A percentile compares a stretch with the other conserved stretches of the same genome.
Evolutionary conservation across 2,113 vertebrate genomes (phyloP).

Genomic region (Papio anubis): DNA sequence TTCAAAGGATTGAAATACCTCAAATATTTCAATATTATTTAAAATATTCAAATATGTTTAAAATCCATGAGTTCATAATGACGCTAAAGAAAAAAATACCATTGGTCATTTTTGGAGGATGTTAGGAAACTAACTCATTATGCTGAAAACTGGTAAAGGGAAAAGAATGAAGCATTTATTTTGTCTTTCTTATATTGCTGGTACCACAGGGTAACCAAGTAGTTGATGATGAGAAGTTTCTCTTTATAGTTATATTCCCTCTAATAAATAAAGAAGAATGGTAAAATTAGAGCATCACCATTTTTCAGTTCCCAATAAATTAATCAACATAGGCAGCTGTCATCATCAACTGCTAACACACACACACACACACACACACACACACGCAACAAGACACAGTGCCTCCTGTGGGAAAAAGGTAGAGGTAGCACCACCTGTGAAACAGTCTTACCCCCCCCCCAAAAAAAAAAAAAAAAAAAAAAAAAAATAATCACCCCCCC

Average conservation of each 20-base stretch:
- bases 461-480: not conserved
- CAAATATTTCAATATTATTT: too few species aligned
- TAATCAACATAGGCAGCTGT: not conserved
- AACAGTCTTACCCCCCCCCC: not conserved
- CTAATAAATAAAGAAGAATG: not conserved
- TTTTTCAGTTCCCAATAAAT: not conserved
- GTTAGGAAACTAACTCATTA: not conserved
- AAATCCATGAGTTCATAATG: not conserved
- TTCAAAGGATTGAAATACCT: not conserved
- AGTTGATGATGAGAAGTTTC: not conserved
- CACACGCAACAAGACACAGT: not conserved
- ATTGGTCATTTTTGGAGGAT: not conserved
- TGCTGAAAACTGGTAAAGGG: not conserved
- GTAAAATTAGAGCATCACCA: not conserved
- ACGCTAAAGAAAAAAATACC: not conserved
- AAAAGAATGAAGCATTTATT: not conserved
- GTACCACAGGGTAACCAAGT: not conserved
- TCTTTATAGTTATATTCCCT: not conserved
- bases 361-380: too few species aligned
- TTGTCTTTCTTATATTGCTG: not conserved
- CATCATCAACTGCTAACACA: not conserved
- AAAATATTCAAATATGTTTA: not conserved
- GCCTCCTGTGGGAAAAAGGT: not conserved
- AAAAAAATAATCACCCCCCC: too few species aligned
- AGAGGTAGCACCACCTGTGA: not conserved